Percentiles rank a stretch among this genome's conserved stretches.
phyloP scores from a whole-genome alignment of 2,888 invertebrate species.

The Anagyrus pseudococci region DNA sequence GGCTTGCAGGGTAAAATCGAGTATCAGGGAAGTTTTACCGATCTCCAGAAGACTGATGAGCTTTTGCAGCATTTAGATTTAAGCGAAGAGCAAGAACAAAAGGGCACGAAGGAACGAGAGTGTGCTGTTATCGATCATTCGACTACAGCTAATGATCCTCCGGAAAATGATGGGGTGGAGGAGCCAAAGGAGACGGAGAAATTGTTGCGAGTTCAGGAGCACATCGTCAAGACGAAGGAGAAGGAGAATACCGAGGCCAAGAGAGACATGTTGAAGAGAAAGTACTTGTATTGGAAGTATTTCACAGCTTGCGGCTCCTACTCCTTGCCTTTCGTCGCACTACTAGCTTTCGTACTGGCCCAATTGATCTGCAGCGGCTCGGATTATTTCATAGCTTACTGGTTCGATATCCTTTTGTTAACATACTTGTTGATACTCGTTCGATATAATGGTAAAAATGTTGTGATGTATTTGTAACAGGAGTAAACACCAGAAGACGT shows the following conservation, averaged over 20 bases:
- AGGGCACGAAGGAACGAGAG: too few species aligned
- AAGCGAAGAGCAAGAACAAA: not conserved
- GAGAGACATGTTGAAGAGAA: not conserved
- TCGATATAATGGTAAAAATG: too few species aligned
- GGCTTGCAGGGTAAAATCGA: slow-evolving; percentile 48
- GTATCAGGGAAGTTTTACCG: slow-evolving; percentile 66
- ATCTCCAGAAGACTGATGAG: slow-evolving; percentile 66
- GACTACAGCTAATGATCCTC: not conserved
- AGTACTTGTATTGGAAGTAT: slow-evolving; percentile 70
- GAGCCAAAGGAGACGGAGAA: slow-evolving; percentile 69
- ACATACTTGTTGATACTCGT: too few species aligned
- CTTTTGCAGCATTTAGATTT: slow-evolving; percentile 57
- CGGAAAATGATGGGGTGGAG: slow-evolving; percentile 30
- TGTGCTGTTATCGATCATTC: not conserved
- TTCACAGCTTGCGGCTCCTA: slow-evolving; percentile 73
- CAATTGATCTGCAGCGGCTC: slow-evolving; percentile 74
- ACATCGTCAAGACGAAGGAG: not conserved
- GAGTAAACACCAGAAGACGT: too few species aligned
- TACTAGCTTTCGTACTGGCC: slow-evolving; percentile 69
- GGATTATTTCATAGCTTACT: slow-evolving; percentile 80
- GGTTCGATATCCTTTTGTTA: slow-evolving; percentile 65
- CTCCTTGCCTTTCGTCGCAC: slow-evolving; percentile 64
- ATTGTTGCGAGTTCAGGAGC: slow-evolving; percentile 63
- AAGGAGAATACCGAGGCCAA: not conserved
- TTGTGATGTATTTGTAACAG: too few species aligned